Base-by-base conservation (phyloP, 2,113 vertebrate species). In the Bufo gargarizans region DNA sequence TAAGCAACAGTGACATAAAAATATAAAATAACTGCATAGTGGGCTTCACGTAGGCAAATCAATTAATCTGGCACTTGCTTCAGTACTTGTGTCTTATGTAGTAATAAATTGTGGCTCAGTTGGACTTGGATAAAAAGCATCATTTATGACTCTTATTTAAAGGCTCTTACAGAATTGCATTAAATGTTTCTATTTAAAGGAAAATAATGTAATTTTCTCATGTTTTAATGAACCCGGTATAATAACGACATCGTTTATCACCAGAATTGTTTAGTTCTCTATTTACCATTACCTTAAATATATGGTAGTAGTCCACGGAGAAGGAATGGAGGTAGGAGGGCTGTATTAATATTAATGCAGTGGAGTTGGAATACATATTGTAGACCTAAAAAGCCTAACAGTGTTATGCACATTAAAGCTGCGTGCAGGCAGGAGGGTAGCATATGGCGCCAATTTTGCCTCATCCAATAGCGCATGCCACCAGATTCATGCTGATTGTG, bases 101-200 rank as follows among this genome's bases (percentile, higher is more conserved):
- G 4, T 71, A 33, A 71, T 71, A 71, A 12, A 71, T 43, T 71
- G 22, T 13, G n/a, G 22, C 67, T 43, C 67, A 71, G 67, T 71
- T 71, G 67, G 67, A 71, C 67, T 71, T 71, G 67, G 43, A 71
- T 71, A 43, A 43, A 22, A 71, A 43, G 19, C 22, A 71, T 71
- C 67, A 71, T 71, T 71, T 71, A 71, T 71, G 67, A 43, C 22
- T 33, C 11, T 71, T 71, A 71, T 71, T 71, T 71, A 71, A 71
- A 71, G 11, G n/a, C 67, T 33, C 16, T 22, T 7, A 71, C 11
- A 71, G n/a, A 71, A 71, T 71, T 43, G 4, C n/a, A 71, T 43
- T 33, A 71, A 71, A 71, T 22, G 67, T 71, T 71, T 43, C 63
- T 67, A 67, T 67, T 67, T 67, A 67, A 67, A 67, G 63, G 22